These are phyloP conservation scores for Pristis pectinata DNA, from an alignment of 2,797 vertebrate genomes.

Conservation along the genomic window DNA sequence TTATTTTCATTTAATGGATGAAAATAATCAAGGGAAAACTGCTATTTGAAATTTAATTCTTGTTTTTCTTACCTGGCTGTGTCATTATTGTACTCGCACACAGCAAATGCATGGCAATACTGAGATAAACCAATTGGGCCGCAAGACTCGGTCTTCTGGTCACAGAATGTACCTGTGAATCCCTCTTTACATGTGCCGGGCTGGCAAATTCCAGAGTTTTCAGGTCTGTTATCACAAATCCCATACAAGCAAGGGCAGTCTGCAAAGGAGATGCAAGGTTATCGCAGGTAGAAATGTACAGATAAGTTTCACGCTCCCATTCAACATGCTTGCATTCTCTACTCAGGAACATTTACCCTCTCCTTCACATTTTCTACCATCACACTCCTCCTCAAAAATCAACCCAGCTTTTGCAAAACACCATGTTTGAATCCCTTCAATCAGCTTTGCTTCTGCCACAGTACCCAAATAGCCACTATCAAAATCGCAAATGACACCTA, in stretches of 20 bases:
- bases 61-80: conserved; percentile 55
- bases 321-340: not conserved
- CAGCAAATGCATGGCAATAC: conserved; percentile 75
- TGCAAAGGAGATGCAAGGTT: conserved; percentile 46
- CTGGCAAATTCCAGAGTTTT: conserved; percentile 72
- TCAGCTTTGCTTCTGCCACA: too few species aligned
- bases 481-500: too few species aligned
- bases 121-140: conserved; percentile 53
- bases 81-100: conserved; percentile 59
- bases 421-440: too few species aligned
- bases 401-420: too few species aligned
- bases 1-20: too few species aligned
- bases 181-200: conserved; percentile 68
- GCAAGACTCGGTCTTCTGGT: conserved; percentile 60
- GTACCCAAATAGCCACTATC: too few species aligned
- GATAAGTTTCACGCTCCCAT: not conserved
- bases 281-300: not conserved
- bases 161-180: conserved; percentile 74
- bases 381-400: too few species aligned
- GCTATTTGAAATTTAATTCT: not conserved
- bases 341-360: too few species aligned
- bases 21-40: not conserved
- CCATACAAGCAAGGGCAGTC: conserved; percentile 85
- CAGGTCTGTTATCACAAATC: conserved; percentile 84
- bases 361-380: too few species aligned